These are phyloP conservation scores for Diadema setosum DNA, from an alignment of 35 echinoderm and acorn worm genomes.

Conservation along the genomic window DNA sequence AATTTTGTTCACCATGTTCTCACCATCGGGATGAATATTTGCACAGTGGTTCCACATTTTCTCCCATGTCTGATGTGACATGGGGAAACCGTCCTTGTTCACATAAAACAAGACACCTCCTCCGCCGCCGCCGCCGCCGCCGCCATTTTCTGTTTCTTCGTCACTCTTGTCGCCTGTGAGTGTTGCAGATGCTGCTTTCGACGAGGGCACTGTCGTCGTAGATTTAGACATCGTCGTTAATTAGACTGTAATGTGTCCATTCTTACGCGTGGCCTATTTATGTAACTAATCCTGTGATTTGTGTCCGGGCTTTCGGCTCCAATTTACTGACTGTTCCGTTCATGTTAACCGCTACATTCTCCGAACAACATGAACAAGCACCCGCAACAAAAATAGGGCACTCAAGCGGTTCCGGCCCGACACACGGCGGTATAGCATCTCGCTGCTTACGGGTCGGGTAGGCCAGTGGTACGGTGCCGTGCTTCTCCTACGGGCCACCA, in stretches of 20 bases:
- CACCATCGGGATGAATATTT: slow-evolving; percentile 80
- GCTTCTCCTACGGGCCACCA: too few species aligned
- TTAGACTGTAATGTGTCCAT: background rate
- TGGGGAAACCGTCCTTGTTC: slow-evolving; percentile 91
- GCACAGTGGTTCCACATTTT: slow-evolving; percentile 89
- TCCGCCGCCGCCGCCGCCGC: background rate
- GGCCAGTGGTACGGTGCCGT: too few species aligned
- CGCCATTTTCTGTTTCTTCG: slow-evolving; percentile 19
- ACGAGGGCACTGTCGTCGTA: background rate
- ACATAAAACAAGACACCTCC: slow-evolving; percentile 91
- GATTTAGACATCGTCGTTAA: background rate
- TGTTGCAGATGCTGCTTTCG: background rate
- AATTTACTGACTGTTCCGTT: background rate
- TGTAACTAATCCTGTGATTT: too few species aligned
- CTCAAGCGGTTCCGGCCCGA: too few species aligned
- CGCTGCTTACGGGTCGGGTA: too few species aligned
- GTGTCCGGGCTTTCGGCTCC: background rate
- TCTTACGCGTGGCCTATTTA: background rate
- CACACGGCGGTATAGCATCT: too few species aligned
- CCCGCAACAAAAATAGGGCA: too few species aligned
- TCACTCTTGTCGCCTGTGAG: background rate
- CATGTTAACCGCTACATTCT: background rate
- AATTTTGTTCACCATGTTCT: slow-evolving; percentile 64
- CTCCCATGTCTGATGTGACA: slow-evolving; percentile 68
- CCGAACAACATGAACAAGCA: too few species aligned